Evolutionary conservation across 2,888 invertebrate species (phyloP).

Genomic region (Noctua janthe): DNA sequence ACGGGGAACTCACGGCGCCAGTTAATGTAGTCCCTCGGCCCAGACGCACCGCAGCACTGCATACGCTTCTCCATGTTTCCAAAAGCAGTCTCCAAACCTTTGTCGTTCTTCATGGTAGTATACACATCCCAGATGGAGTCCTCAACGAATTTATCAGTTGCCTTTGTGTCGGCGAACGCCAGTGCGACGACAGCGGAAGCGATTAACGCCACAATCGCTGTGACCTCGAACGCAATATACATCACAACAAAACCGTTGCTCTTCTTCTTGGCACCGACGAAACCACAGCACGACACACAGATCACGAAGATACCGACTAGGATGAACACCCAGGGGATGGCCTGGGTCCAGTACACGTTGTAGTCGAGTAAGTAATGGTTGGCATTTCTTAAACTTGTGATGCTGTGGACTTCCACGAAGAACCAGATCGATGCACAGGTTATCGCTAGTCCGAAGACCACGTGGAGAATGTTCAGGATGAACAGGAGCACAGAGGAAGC

Average conservation of each 20-base stretch:
- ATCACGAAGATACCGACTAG: conserved; percentile 80
- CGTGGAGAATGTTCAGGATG: conserved; percentile 78
- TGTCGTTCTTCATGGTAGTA: conserved; percentile 78
- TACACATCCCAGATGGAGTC: conserved; percentile 86
- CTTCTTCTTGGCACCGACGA: conserved; percentile 78
- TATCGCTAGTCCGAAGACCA: conserved; percentile 77
- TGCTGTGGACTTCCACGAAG: conserved; percentile 79
- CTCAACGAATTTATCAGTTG: conserved; percentile 82
- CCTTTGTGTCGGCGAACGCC: conserved; percentile 80
- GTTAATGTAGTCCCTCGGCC: conserved; percentile 85
- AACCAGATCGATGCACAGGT: conserved; percentile 82
- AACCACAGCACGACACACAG: conserved; percentile 80
- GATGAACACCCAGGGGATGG: conserved; percentile 86
- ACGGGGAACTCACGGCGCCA: conserved; percentile 83
- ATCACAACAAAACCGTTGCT: conserved; percentile 76
- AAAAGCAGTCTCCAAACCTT: conserved; percentile 74
- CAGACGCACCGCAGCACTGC: conserved; percentile 85
- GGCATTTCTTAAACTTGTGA: conserved; percentile 80
- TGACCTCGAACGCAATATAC: conserved; percentile 75
- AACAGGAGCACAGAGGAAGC: conserved; percentile 71
- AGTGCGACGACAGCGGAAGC: conserved; percentile 78
- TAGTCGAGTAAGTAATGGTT: conserved; percentile 86
- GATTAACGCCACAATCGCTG: conserved; percentile 75
- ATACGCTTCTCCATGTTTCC: conserved; percentile 81
- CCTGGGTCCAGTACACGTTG: conserved; percentile 87